Base-by-base conservation (phyloP, 2,888 invertebrate genomes). In the Acholoe squamosa region DNA sequence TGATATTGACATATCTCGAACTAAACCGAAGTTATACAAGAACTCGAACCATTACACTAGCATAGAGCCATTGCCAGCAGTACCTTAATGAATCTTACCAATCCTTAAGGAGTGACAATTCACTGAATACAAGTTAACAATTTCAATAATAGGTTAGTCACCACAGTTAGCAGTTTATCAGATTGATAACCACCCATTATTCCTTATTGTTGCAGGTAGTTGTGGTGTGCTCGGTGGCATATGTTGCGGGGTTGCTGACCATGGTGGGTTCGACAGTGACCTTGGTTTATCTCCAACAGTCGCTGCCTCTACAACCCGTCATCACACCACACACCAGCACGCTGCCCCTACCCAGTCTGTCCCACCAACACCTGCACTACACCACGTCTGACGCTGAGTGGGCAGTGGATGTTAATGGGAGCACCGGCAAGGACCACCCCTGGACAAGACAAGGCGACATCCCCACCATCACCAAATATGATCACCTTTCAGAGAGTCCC, bases 231-330 rank as follows among this genome's bases (percentile, higher is more conserved):
- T 95, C 97, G 51, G 96, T 97, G 51, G 97, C 97, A 25, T 97
- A 97, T 94, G 95, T 97, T 12, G 97, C 97, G 7, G 96, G 97
- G 77, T 94, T 97, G 76, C 94, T 97, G 61, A 97, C 97, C 3
- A 95, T 97, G 77, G 93, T 97, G 84, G 97, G 97, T 52, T 97
- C 97, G 12, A 96, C 96, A n/a, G 93, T 96, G 19, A 28, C 91
- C 0, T 84, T 90, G 28, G 71, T 56, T 5, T 90, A 34, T 31
- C 67, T 90, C 19, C 84, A 56, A 19, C 84, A 90, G 28, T 1
- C 34, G 67, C 43, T 43, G 12, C 34, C 43, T 0, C 43, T 34
- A 3, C 28, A 28, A 0, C 86, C 54, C 1, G 22, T 3, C 67
- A 33, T 14, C 43, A n/a, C 80, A 5, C 33, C 43, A 5, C 14